A percentile compares a stretch with the other conserved stretches of the same genome.
Conservation (phyloP, 2,888 invertebrate genomes). For the Dendrolimus houi region DNA sequence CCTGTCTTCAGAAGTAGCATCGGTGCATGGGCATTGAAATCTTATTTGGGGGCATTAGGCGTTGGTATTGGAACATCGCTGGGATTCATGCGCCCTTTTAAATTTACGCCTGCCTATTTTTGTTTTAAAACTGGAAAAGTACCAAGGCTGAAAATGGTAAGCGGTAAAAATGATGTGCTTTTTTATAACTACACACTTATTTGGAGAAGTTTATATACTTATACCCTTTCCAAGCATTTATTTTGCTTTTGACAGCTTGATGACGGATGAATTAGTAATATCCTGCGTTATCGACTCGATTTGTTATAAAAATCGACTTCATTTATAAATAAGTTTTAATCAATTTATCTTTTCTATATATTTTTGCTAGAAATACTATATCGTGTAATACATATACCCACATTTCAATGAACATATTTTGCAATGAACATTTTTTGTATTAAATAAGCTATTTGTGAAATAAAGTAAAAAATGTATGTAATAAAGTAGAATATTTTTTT, state of each 20-base stretch:
- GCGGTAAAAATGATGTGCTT: not conserved
- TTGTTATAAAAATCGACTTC: too few species aligned
- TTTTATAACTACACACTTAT: not conserved
- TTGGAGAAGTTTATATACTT: not conserved
- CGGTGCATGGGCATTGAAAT: slow-evolving; percentile 21
- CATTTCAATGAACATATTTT: too few species aligned
- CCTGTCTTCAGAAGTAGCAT: slow-evolving; percentile 2
- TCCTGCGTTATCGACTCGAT: too few species aligned
- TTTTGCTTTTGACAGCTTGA: too few species aligned
- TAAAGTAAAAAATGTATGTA: too few species aligned
- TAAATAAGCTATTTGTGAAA: too few species aligned
- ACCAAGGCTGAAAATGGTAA: slow-evolving; percentile 37
- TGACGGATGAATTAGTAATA: too few species aligned
- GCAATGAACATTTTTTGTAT: too few species aligned
- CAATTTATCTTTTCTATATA: too few species aligned
- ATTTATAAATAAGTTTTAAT: too few species aligned
- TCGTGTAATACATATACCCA: not conserved
- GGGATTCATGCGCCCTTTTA: slow-evolving; percentile 41
- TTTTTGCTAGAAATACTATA: not conserved
- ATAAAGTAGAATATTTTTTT: too few species aligned
- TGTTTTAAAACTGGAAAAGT: slow-evolving; percentile 42
- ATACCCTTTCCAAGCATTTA: too few species aligned
- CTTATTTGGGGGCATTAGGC: slow-evolving; percentile 32
- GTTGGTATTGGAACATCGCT: slow-evolving; percentile 36
- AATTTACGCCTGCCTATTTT: slow-evolving; percentile 44